A percentile compares a stretch with the other conserved stretches of the same genome.
These are phyloP conservation scores for Edolisoma coerulescens DNA, from an alignment of 2,113 vertebrate species.

Conservation along the genomic window DNA sequence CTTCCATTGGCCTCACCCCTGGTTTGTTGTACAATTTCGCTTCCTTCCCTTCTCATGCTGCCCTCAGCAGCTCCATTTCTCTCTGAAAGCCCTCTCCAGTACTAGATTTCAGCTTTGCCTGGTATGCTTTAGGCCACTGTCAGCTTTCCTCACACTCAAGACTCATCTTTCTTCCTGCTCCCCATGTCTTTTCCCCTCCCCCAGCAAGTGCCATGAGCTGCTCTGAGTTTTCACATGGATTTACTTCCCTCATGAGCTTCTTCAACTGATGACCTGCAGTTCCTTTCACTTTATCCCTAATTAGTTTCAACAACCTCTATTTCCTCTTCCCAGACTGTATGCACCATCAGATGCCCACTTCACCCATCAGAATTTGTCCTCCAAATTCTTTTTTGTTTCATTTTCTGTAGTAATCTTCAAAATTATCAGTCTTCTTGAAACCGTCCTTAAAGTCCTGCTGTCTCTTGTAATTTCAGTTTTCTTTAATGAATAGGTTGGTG, in stretches of 20 bases:
- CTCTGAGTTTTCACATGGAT: neutral
- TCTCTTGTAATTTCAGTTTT: neutral
- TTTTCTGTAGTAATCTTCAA: neutral
- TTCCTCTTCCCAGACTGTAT: neutral
- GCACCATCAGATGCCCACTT: neutral
- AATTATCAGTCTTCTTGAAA: neutral
- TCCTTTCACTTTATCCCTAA: neutral
- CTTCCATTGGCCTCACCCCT: neutral
- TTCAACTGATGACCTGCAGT: neutral
- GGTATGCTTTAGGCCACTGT: conserved; percentile 29
- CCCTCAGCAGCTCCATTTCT: neutral
- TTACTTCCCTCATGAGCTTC: neutral
- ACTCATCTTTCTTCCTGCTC: neutral
- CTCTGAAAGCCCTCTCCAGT: neutral
- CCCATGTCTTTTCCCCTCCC: neutral
- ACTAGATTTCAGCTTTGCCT: neutral
- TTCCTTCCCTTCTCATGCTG: neutral
- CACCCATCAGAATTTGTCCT: neutral
- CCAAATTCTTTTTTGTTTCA: neutral
- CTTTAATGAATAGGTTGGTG: neutral
- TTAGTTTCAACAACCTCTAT: neutral
- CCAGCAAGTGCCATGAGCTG: neutral
- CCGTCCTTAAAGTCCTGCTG: neutral
- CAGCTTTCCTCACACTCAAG: conserved; percentile 25
- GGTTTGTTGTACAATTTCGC: neutral